phyloP scores from a whole-genome alignment of 2,888 invertebrate genomes.

The Bellardia pandia region DNA sequence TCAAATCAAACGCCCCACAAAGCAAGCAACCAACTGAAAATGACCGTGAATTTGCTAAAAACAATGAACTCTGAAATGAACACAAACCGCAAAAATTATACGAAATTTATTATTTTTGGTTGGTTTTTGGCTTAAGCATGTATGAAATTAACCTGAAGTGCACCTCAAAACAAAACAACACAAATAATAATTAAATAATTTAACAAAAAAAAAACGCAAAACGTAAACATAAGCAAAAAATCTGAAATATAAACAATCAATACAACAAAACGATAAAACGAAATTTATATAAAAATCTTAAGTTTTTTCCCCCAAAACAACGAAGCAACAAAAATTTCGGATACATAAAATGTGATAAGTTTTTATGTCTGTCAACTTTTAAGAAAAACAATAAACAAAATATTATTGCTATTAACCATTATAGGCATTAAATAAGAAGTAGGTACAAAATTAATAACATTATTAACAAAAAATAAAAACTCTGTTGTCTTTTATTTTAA shows the following conservation, averaged over 20 bases:
- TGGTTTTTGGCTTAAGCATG: background rate
- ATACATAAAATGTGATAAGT: background rate
- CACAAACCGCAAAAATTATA: slow-evolving; percentile 18
- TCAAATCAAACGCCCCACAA: background rate
- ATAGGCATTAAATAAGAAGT: background rate
- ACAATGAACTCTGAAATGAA: slow-evolving; percentile 51
- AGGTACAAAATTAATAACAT: background rate
- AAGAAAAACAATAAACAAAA: background rate
- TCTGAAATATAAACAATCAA: background rate
- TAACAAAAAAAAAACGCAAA: background rate
- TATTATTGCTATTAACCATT: background rate
- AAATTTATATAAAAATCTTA: background rate
- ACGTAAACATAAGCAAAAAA: slow-evolving; percentile 3
- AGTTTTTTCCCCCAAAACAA: background rate
- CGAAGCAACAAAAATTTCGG: background rate
- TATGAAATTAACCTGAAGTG: slow-evolving; percentile 12
- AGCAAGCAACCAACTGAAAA: background rate
- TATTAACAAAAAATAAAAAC: background rate
- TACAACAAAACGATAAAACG: background rate
- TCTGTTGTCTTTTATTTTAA: too few relatives aligned
- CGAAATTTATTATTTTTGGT: slow-evolving; percentile 8
- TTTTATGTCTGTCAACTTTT: background rate
- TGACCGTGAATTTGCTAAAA: slow-evolving; percentile 52
- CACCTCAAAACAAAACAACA: background rate
- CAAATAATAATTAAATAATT: background rate